phyloP scores from a whole-genome alignment of 2,113 vertebrate genomes.

The Albula goreensis region DNA sequence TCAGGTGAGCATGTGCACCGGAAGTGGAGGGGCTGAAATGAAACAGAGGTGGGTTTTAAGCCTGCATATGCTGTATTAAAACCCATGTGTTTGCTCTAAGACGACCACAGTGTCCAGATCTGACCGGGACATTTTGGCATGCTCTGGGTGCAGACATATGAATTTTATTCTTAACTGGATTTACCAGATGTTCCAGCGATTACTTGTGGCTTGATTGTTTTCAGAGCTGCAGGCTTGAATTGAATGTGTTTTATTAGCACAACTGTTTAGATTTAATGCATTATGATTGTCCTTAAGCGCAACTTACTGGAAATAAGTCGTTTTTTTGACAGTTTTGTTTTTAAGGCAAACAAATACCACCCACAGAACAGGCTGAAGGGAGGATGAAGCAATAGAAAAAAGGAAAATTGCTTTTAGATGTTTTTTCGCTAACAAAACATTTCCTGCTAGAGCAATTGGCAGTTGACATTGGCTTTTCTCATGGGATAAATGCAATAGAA shows the following conservation, averaged over 20 bases:
- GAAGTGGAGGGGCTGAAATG: background rate
- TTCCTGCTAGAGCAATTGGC: background rate
- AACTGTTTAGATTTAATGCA: background rate
- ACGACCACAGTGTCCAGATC: background rate
- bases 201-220: background rate
- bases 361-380: background rate
- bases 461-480: background rate
- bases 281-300: background rate
- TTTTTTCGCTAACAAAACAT: background rate
- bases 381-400: background rate
- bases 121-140: background rate
- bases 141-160: background rate
- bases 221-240: background rate
- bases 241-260: background rate
- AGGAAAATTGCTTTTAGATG: background rate
- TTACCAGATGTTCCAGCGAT: background rate
- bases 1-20: background rate
- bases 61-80: background rate
- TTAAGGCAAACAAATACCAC: background rate
- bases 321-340: background rate
- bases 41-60: background rate
- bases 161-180: background rate
- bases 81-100: background rate
- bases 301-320: background rate
- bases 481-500: background rate